phyloP scores from a whole-genome alignment of 1,140 invertebrate species.

The Apis cerana region DNA sequence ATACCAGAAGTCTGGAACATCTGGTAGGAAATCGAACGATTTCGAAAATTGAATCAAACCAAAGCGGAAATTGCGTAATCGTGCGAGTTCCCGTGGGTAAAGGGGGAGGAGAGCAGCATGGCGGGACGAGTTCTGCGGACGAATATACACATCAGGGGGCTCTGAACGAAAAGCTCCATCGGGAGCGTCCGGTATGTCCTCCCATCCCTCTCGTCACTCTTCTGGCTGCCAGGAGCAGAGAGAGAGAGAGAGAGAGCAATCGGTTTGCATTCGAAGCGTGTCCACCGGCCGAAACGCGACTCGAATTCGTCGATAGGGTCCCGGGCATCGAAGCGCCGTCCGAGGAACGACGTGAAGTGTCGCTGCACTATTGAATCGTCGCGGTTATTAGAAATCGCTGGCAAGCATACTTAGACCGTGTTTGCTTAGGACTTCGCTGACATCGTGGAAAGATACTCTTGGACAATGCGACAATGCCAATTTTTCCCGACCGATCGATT shows the following conservation, averaged over 20 bases:
- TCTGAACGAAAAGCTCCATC: constrained; percentile 51
- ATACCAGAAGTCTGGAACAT: constrained; percentile 19
- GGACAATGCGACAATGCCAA: no score
- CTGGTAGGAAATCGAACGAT: constrained; percentile 69
- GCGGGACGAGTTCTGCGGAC: constrained; percentile 47
- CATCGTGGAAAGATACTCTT: background rate
- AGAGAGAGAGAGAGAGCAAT: background rate
- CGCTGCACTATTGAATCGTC: background rate
- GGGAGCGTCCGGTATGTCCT: constrained; percentile 30
- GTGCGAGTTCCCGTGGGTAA: constrained; percentile 55
- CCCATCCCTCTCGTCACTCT: constrained; percentile 10
- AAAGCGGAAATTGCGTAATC: constrained; percentile 75
- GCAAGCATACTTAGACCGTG: background rate
- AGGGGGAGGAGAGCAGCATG: constrained; percentile 11
- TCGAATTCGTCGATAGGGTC: constrained; percentile 55
- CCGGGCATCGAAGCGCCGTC: constrained; percentile 31
- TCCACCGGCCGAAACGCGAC: constrained; percentile 58
- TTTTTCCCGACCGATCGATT: no score
- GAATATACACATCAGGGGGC: constrained; percentile 28
- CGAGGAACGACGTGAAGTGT: constrained; percentile 19
- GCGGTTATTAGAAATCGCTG: constrained; percentile 48
- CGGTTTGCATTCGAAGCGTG: constrained; percentile 63
- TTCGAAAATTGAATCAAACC: constrained; percentile 74
- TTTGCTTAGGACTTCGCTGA: constrained; percentile 46
- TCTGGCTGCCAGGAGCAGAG: constrained; percentile 6